Evolutionary conservation across 2,888 invertebrate species (phyloP), one percentile per base, ranked within the genome.

Genomic region (Fragum fragum): DNA sequence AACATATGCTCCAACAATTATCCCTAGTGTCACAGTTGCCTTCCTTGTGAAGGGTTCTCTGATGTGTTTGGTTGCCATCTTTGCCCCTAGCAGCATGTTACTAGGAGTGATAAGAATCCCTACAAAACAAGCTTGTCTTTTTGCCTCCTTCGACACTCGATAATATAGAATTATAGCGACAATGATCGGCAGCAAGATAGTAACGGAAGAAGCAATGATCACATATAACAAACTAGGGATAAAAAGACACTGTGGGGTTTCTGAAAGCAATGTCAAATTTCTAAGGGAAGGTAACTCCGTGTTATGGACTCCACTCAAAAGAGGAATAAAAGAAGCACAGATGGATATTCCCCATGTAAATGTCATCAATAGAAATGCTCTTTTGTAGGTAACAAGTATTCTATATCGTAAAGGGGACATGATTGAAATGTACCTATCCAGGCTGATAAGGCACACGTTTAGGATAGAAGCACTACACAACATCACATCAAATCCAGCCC

Each of bases 401-500:
- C 88, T 90, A 85, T 92, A 92, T 21, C 90, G 79, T 9, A 92
- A 83, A n/a, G 92, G 92, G 1, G 90, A 88, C 87, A 92, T 91
- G 29, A 92, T 90, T 29, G 90, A 90, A 32, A 92, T 82, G 59
- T 92, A 92, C 23, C 92, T 84, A 73, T 92, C 92, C 7, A 92
- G 82, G 71, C 91, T 91, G 42, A 92, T 92, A 16, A 91, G 81
- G 74, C 91, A 92, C 21, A 92, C 91, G 75, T 92, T 92, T 18
- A 92, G 80, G 6, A 92, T 87, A 6, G 92, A 92, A 26, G 92
- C 91, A 59, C 91, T 90, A 57, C 88, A 89, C 72, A 92, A 80
- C 92, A 92, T 92, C 23, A 92, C 92, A 69, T 92, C 92, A 81
- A 89, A 91, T 7, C 91, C 91, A 9, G 89, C 90, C 92, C 92